phyloP scores from a whole-genome alignment of 2,113 vertebrate genomes.

The Ailurus styani region DNA sequence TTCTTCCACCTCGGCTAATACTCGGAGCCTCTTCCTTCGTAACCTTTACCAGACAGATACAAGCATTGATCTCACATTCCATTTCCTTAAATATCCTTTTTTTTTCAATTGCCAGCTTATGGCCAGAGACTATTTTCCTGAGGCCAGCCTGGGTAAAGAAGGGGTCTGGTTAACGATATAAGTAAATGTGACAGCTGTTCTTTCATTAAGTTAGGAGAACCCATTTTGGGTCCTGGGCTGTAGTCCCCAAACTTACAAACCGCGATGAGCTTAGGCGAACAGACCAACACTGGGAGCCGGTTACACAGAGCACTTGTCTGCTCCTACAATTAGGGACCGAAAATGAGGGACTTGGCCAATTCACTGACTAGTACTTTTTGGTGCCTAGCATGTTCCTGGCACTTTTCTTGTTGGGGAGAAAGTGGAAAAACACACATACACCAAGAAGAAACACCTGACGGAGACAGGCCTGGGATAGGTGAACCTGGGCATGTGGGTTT shows the following conservation, averaged over 20 bases:
- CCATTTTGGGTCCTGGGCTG: fast-evolving
- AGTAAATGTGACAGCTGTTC: neutral
- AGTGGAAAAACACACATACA: too few species aligned
- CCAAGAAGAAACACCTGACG: neutral
- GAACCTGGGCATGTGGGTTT: neutral
- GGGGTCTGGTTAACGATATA: fast-evolving
- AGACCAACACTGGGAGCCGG: fast-evolving
- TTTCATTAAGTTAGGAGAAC: neutral
- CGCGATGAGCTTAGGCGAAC: neutral
- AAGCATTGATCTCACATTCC: neutral
- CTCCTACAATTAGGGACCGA: neutral
- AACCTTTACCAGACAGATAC: neutral
- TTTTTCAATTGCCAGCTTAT: neutral
- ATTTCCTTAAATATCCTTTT: neutral
- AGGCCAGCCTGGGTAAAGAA: neutral
- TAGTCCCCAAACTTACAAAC: neutral
- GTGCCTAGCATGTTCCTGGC: fast-evolving
- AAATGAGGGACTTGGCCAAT: neutral
- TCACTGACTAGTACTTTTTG: fast-evolving
- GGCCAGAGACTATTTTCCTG: neutral
- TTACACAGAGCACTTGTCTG: fast-evolving
- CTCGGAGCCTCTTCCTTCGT: fast-evolving
- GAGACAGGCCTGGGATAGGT: fast-evolving
- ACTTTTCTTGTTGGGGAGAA: neutral
- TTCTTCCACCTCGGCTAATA: fast-evolving